Evolutionary conservation across 1,140 invertebrate species (phyloP).

Genomic region (Pseudomyrmex dendroicus): DNA sequence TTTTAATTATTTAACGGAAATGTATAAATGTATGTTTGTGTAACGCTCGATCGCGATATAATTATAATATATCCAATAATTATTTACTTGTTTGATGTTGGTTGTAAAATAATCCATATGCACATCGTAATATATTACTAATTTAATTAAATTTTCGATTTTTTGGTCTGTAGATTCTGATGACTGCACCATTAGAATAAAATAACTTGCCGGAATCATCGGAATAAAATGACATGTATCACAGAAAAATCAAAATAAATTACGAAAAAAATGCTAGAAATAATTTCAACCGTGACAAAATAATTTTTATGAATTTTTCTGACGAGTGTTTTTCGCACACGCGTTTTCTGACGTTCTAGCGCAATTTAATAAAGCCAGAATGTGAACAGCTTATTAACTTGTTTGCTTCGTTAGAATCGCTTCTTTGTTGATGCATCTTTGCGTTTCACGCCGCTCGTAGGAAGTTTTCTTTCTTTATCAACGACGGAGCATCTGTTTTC

Average conservation of each 20-base stretch:
- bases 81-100: neutral
- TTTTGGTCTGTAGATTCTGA: slow-evolving; percentile 60
- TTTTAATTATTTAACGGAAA: too few relatives aligned
- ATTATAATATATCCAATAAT: too few relatives aligned
- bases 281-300: too few relatives aligned
- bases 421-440: neutral
- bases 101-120: slow-evolving; percentile 1
- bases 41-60: too few relatives aligned
- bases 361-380: too few relatives aligned
- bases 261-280: too few relatives aligned
- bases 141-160: slow-evolving; percentile 75
- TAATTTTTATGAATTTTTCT: neutral
- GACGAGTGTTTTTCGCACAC: neutral
- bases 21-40: too few relatives aligned
- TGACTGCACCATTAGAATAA: slow-evolving; percentile 70
- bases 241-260: slow-evolving; percentile 54
- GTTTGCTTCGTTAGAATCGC: slow-evolving; percentile 20
- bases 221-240: slow-evolving; percentile 51
- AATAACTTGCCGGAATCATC: slow-evolving; percentile 68
- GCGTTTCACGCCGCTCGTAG: slow-evolving; percentile 4
- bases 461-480: slow-evolving; percentile 51
- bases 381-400: neutral
- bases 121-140: slow-evolving; percentile 16
- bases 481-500: neutral
- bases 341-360: too few relatives aligned